Conservation (phyloP, 2,113 vertebrate species). For the Sarotherodon lohbergeri region DNA sequence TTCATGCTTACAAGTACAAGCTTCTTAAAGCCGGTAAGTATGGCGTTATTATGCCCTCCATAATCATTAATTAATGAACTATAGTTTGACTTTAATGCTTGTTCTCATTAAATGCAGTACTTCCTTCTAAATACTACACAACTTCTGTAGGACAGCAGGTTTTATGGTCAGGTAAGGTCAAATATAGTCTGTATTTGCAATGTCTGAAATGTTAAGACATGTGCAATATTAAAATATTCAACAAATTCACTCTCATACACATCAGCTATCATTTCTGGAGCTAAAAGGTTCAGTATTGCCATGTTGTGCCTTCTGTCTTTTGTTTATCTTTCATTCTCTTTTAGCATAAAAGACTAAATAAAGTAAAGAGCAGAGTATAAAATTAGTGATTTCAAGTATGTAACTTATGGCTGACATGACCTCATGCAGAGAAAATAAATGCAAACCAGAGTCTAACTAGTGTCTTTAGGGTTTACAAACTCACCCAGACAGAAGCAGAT, state of each 20-base stretch:
- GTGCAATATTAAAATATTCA: background rate
- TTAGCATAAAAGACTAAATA: background rate
- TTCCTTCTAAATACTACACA: background rate
- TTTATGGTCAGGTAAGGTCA: background rate
- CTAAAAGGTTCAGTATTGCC: background rate
- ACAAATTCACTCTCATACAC: rapidly evolving
- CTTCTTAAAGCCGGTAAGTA: background rate
- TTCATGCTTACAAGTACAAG: rapidly evolving
- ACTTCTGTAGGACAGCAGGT: background rate
- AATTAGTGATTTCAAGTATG: background rate
- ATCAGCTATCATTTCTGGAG: rapidly evolving
- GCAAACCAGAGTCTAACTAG: background rate
- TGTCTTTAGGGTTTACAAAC: rapidly evolving
- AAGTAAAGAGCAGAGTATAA: background rate
- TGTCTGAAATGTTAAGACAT: background rate
- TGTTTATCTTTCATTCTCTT: too few relatives aligned
- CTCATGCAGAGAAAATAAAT: background rate
- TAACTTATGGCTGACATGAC: rapidly evolving
- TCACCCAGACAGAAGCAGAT: background rate
- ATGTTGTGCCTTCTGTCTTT: background rate
- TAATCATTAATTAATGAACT: background rate
- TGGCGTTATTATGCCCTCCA: rapidly evolving
- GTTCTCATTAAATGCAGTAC: background rate
- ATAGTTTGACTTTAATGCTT: background rate
- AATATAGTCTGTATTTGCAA: background rate